phyloP scores from a whole-genome alignment of 2,888 invertebrate species.

The Tribolium freemani region DNA sequence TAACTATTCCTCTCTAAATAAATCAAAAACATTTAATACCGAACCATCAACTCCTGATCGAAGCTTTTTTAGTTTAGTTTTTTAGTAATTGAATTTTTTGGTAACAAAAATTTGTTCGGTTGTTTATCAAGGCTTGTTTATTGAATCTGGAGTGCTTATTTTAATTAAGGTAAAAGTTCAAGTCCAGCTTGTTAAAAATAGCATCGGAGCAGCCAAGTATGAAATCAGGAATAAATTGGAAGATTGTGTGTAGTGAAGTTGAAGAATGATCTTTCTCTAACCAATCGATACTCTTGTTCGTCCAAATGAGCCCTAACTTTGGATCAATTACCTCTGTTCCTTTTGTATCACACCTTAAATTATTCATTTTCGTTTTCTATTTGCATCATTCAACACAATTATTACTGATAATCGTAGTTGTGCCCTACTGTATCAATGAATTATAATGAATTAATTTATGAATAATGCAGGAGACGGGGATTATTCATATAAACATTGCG shows the following conservation, averaged over 20 bases:
- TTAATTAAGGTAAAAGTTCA: not conserved
- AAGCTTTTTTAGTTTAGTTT: no score
- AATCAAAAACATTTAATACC: not conserved
- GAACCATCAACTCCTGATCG: no score
- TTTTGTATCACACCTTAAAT: not conserved
- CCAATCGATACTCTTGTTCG: not conserved
- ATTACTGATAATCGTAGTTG: not conserved
- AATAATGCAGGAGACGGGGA: constrained; percentile 25
- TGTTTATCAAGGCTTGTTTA: not conserved
- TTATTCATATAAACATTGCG: constrained; percentile 23
- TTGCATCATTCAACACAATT: not conserved
- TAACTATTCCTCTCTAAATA: not conserved
- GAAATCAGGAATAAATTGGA: not conserved
- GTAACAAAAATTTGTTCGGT: no score
- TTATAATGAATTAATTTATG: constrained; percentile 31
- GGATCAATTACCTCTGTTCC: not conserved
- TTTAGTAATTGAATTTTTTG: no score
- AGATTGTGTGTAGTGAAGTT: not conserved
- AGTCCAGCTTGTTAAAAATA: not conserved
- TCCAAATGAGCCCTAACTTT: not conserved
- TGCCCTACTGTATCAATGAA: constrained; percentile 9
- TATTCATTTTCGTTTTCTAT: not conserved
- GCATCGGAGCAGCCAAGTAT: not conserved
- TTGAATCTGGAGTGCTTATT: not conserved
- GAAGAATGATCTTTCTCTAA: not conserved